Evolutionary conservation across 2,888 invertebrate genomes (phyloP), one percentile per base, ranked within the genome.

Genomic region (Dicyrtoma fusca): DNA sequence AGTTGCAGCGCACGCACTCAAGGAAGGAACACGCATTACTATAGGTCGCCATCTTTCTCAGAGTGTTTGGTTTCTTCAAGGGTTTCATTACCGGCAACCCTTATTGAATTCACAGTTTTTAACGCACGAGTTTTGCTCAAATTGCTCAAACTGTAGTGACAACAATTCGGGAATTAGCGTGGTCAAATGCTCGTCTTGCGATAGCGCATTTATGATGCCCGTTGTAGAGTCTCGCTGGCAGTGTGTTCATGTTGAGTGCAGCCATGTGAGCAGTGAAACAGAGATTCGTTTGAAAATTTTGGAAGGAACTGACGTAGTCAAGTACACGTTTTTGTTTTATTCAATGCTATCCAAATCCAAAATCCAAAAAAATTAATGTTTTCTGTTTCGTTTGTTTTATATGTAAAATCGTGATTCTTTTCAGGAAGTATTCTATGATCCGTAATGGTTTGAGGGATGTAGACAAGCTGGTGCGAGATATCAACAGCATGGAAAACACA

Each of bases 61-160:
- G 11, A 25, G 51, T 44, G n/a, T 53, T 13, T 66, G 66, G 66
- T 66, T 66, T 34, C 51, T 66, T 17, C 66, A 66, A 51, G 66
- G 66, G 11, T 66, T 51, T 19, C 66, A 66, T 26, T 66, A 66
- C 25, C 66, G 66, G 1, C 53, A 66, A 26, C 49, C 66, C 1
- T 13, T 53, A 1, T 19, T 66, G 19, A 34, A 49, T 2, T 51
- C 51, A 8, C 66, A 66, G 26, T 34, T 66, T 44, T 21, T 66
- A n/a, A 53, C 25, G 11, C 66, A 66, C 17, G 26, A 34, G 17
- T 53, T 51, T 34, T 66, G 66, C 34, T 66, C 66, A 10, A 10
- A 51, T 17, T 66, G 66, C 47, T 5, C 17, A n/a, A 53, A 66
- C n/a, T 45, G 19, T 14, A 23, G 53, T 1, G 66, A 66, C 17